These are phyloP conservation scores for Pyralis farinalis DNA, from an alignment of 2,888 invertebrate genomes.

Conservation along the genomic window DNA sequence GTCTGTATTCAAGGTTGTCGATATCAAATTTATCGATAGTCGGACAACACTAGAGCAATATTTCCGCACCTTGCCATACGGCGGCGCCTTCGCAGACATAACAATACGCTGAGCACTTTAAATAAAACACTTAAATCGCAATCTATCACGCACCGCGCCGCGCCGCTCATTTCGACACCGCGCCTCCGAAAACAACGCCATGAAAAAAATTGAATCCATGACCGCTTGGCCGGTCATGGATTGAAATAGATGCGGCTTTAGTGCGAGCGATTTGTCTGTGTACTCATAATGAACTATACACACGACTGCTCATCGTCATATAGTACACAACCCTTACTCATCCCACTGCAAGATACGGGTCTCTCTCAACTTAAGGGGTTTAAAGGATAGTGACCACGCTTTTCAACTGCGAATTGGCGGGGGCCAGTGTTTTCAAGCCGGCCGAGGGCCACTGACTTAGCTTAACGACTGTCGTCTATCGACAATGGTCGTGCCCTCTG, in stretches of 20 bases:
- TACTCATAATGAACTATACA: no score
- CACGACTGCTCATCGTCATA: no score
- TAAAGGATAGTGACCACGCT: no score
- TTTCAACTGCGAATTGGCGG: no score
- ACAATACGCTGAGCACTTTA: slow-evolving; percentile 30
- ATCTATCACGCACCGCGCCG: slow-evolving; percentile 42
- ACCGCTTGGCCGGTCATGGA: not conserved
- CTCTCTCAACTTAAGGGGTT: no score
- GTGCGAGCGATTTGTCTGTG: no score
- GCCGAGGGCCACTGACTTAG: no score
- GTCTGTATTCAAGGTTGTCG: not conserved
- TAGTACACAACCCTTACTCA: no score
- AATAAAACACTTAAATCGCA: slow-evolving; percentile 66
- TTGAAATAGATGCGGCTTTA: not conserved
- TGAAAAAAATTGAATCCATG: not conserved
- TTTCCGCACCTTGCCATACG: slow-evolving; percentile 4
- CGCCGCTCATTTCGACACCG: slow-evolving; percentile 27
- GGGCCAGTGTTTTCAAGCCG: no score
- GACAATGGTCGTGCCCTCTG: no score
- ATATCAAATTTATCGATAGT: not conserved
- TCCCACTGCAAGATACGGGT: no score
- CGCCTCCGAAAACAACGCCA: slow-evolving; percentile 46
- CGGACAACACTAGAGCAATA: not conserved
- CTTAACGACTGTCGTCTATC: no score
- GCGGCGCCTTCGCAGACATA: slow-evolving; percentile 4